Evolutionary conservation across 2,797 vertebrate species (phyloP), one percentile per base, ranked within the genome.

Genomic region (Onychomys torridus): DNA sequence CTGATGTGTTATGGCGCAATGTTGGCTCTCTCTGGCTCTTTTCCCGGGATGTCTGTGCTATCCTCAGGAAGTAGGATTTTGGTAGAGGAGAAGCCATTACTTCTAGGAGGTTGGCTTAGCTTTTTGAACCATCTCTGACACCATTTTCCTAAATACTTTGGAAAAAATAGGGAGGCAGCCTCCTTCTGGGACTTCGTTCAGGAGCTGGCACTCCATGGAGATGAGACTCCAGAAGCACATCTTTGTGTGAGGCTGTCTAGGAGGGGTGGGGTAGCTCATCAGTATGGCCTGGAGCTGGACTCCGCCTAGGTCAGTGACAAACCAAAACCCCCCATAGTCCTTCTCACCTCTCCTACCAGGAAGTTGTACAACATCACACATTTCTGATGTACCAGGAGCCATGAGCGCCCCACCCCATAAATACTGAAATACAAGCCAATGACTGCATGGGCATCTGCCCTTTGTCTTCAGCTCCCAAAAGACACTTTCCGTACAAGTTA

Each of bases 31-130:
- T 0, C 92, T 57, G 91, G 63, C 69, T 55, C 6, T 82, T 25
- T 25, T 19, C 32, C 40, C 0, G 0, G 65, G 40, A 5, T 1
- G 9, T n/a, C 67, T 65, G 37, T n/a, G 4, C 1, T 0, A 32
- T 10, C 46, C 76, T 71, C 19, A 9, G 27, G 71, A 85, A 77
- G 69, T 7, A n/a, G 46, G 32, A 25, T 89, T 67, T 76, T 13
- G 8, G 11, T 32, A 34, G 69, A 37, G 14, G 23, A 43, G 49
- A 27, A 93, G 55, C 32, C 43, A 12, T 37, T 55, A 7, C 63
- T 46, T 57, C 19, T 21, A 84, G 73, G 65, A 73, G 16, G n/a
- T n/a, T 77, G 93, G 61, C 67, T 69, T 63, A 87, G 37, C 63
- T 61, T 89, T 55, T 21, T 89, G 0, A 9, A 63, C 46, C 43